phyloP scores from a whole-genome alignment of 2,113 vertebrate species.

The Hymenochirus boettgeri region DNA sequence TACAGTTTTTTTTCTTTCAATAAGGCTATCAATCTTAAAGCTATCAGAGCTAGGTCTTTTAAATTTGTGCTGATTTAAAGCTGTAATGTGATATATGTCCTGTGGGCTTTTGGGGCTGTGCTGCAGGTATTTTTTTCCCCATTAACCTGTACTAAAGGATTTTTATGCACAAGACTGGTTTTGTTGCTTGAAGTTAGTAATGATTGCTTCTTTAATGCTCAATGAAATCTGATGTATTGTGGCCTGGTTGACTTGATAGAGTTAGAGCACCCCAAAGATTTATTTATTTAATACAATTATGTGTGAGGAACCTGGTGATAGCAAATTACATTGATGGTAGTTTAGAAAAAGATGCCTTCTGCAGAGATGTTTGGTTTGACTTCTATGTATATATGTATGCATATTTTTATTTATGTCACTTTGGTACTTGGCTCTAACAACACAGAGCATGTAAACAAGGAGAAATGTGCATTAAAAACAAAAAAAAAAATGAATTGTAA shows the following conservation, averaged over 20 bases:
- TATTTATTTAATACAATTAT: no score
- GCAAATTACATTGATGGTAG: no score
- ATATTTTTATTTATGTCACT: no score
- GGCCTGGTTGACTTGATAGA: not conserved
- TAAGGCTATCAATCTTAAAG: conserved; percentile 14
- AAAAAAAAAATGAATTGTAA: no score
- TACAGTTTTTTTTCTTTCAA: conserved; percentile 36
- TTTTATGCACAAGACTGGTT: conserved; percentile 8
- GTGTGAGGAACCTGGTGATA: no score
- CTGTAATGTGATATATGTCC: conserved; percentile 29
- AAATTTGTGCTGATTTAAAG: conserved; percentile 40
- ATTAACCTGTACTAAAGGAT: conserved; percentile 32
- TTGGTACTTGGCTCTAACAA: no score
- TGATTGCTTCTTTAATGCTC: conserved; percentile 13
- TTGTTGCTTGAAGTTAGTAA: conserved; percentile 20
- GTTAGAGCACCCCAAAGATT: no score
- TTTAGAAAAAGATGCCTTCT: no score
- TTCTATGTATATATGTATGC: no score
- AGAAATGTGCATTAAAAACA: no score
- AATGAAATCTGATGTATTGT: conserved; percentile 11
- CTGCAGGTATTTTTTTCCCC: conserved; percentile 18
- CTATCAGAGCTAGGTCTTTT: conserved; percentile 23
- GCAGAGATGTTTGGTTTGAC: no score
- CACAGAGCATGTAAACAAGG: no score
- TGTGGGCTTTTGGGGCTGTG: conserved; percentile 16